Evolutionary conservation across 2,797 vertebrate species (phyloP).

Genomic region (Microchirus variegatus): DNA sequence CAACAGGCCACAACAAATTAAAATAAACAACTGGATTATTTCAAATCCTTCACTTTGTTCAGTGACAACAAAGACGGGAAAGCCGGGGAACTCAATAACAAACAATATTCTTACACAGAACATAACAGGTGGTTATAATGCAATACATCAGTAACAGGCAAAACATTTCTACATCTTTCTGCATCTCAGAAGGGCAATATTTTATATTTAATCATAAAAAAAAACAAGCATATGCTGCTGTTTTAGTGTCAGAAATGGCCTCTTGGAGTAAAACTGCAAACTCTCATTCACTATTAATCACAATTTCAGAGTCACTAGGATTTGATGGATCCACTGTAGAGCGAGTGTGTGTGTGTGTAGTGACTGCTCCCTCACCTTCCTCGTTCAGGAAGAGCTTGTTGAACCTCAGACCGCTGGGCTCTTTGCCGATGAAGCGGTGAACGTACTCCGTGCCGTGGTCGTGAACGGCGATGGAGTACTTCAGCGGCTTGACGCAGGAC

Average conservation of each 20-base stretch:
- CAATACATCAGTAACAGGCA: no score
- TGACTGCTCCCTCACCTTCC: conserved; percentile 86
- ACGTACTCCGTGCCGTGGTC: conserved; percentile 97
- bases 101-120: no score
- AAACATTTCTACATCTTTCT: no score
- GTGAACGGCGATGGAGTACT: conserved; percentile 95
- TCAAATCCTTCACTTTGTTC: background rate
- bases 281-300: conserved; percentile 52
- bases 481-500: conserved; percentile 97
- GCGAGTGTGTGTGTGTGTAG: background rate
- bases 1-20: conserved; percentile 3
- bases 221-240: no score
- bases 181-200: no score
- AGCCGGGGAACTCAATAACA: background rate
- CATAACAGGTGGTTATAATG: no score
- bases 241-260: no score
- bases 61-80: conserved; percentile 18
- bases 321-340: conserved; percentile 19
- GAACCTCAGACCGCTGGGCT: conserved; percentile 96
- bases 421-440: conserved; percentile 97
- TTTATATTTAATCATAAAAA: no score
- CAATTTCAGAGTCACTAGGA: conserved; percentile 39
- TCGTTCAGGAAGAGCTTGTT: conserved; percentile 98
- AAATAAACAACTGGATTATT: background rate
- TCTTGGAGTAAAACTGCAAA: background rate